phyloP scores from a whole-genome alignment of 2,888 invertebrate species.

The Alentia gelatinosa region DNA sequence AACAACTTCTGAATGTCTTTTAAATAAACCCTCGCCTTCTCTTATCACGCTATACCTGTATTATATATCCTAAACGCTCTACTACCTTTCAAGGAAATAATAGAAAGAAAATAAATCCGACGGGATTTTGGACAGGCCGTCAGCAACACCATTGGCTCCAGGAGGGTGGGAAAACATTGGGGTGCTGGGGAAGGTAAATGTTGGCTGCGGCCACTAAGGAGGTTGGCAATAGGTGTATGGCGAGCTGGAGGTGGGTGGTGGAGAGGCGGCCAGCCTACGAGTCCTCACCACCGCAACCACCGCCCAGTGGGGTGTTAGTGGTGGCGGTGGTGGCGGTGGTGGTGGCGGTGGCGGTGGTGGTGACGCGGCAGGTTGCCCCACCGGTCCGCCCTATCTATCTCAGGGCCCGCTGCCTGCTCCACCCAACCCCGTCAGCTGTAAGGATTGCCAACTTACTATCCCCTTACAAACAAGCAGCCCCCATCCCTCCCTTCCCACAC shows the following conservation, averaged over 20 bases:
- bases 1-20: no score
- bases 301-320: neutral
- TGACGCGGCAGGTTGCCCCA: neutral
- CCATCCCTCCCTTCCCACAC: neutral
- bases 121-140: neutral
- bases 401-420: neutral
- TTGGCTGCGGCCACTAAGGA: neutral
- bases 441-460: neutral
- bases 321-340: neutral
- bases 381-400: neutral
- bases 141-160: conserved; percentile 1
- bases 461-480: neutral
- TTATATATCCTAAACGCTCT: no score
- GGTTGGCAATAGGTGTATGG: neutral
- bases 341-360: neutral
- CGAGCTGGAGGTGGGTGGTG: neutral
- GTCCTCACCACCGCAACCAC: no score
- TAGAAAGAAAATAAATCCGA: no score
- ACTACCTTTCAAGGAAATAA: no score
- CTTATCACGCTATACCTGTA: no score
- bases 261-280: neutral
- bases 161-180: neutral
- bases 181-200: neutral
- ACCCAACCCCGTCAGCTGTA: neutral
- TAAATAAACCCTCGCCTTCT: no score